Evolutionary conservation across 2,888 invertebrate species (phyloP).

Genomic region (Dioctria rufipes): DNA sequence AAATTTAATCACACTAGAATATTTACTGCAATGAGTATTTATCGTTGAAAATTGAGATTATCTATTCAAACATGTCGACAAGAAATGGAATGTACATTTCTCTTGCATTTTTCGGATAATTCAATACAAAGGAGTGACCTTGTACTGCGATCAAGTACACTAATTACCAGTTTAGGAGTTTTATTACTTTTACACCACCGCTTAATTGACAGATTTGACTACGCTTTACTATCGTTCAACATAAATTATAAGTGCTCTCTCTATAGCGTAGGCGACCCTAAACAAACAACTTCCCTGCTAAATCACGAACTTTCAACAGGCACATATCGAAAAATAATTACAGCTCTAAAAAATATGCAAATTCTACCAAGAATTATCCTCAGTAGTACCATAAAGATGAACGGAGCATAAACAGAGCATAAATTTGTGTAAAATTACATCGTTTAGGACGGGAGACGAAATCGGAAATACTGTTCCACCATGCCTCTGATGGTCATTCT

Average conservation of each 20-base stretch:
- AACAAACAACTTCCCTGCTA: conserved; percentile 38
- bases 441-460: conserved; percentile 32
- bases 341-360: conserved; percentile 59
- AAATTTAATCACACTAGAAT: too few relatives aligned
- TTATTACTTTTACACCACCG: background rate
- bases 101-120: too few relatives aligned
- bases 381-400: conserved; percentile 59
- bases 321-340: conserved; percentile 63
- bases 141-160: too few relatives aligned
- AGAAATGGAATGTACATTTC: too few relatives aligned
- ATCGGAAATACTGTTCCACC: background rate
- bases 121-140: too few relatives aligned
- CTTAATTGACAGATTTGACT: background rate
- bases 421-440: conserved; percentile 58
- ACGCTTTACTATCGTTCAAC: background rate
- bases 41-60: too few relatives aligned
- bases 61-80: too few relatives aligned
- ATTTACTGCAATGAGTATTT: too few relatives aligned
- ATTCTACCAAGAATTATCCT: conserved; percentile 58
- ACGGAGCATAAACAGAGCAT: conserved; percentile 57
- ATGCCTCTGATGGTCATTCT: conserved; percentile 19
- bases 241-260: background rate
- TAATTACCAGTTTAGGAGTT: background rate
- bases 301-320: conserved; percentile 62
- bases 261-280: background rate